A percentile compares a stretch with the other conserved stretches of the same genome.
Conservation (phyloP, 2,113 vertebrate species). For the Syngnathus typhle region DNA sequence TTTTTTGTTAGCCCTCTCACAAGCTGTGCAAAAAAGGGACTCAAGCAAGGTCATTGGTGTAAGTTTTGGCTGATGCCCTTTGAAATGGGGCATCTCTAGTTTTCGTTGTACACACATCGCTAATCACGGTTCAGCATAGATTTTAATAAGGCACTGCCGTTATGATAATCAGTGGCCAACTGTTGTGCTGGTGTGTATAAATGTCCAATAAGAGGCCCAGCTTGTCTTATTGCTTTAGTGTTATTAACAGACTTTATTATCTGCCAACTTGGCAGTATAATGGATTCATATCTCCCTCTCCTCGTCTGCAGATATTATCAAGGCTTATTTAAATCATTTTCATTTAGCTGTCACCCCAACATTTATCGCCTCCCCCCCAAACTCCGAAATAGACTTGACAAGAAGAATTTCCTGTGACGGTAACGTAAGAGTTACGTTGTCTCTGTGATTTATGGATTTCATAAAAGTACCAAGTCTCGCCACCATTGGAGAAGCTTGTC, state of each 20-base stretch:
- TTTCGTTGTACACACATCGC: slow-evolving; percentile 40
- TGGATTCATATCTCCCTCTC: slow-evolving; percentile 44
- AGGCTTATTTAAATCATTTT: slow-evolving; percentile 59
- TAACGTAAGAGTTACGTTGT: slow-evolving; percentile 51
- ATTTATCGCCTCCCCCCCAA: slow-evolving; percentile 28
- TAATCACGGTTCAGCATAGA: slow-evolving; percentile 51
- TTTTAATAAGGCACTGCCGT: slow-evolving; percentile 54
- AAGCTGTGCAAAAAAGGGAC: neutral
- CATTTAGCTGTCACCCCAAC: slow-evolving; percentile 59
- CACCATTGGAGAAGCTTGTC: slow-evolving; percentile 42
- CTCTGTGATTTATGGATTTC: slow-evolving; percentile 72
- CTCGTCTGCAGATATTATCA: slow-evolving; percentile 54
- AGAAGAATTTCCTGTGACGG: slow-evolving; percentile 55
- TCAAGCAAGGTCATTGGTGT: slow-evolving; percentile 44
- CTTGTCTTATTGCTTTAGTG: slow-evolving; percentile 42
- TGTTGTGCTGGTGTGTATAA: slow-evolving; percentile 34
- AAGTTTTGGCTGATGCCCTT: slow-evolving; percentile 23
- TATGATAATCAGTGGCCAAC: slow-evolving; percentile 54
- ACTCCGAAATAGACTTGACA: slow-evolving; percentile 54
- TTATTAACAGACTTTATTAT: slow-evolving; percentile 62
- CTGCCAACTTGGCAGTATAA: slow-evolving; percentile 43
- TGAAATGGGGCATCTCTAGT: slow-evolving; percentile 42
- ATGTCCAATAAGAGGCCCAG: slow-evolving; percentile 17
- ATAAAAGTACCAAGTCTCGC: slow-evolving; percentile 61
- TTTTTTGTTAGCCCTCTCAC: slow-evolving; percentile 31